Conservation (phyloP, 2,888 invertebrate genomes). For the Oscheius sp. region DNA sequence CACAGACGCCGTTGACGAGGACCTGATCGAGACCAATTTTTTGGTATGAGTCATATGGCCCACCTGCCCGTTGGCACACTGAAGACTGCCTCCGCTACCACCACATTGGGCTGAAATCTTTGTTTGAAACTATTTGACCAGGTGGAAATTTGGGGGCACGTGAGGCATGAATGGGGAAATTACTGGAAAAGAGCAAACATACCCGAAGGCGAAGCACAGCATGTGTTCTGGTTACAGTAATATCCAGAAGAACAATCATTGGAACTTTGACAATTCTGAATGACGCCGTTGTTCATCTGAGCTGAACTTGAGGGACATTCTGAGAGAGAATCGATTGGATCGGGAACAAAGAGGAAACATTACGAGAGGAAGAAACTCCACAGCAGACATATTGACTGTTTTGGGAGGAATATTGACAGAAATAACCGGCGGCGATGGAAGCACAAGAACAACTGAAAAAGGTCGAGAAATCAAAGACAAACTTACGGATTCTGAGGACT, state of each 20-base stretch:
- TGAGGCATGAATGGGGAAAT: no score
- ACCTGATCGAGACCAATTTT: slow-evolving; percentile 12
- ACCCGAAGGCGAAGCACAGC: slow-evolving; percentile 19
- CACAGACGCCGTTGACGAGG: slow-evolving; percentile 22
- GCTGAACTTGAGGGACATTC: slow-evolving; percentile 27
- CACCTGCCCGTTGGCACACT: slow-evolving; percentile 24
- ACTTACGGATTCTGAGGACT: slow-evolving; percentile 9
- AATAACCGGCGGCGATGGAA: slow-evolving; percentile 11
- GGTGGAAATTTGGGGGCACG: background rate
- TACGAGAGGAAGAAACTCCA: slow-evolving; percentile 15
- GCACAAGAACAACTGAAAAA: slow-evolving; percentile 28
- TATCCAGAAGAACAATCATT: slow-evolving; percentile 3
- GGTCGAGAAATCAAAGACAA: background rate
- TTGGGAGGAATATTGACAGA: slow-evolving; percentile 32
- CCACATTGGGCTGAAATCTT: slow-evolving; percentile 30
- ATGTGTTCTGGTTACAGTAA: slow-evolving; percentile 10
- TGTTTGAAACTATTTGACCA: slow-evolving; percentile 24
- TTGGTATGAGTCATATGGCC: background rate
- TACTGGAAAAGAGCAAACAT: background rate
- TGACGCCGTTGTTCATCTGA: background rate
- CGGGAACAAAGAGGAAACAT: background rate
- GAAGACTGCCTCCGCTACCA: background rate
- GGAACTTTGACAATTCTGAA: background rate
- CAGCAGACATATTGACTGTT: slow-evolving; percentile 31
- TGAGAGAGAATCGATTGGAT: background rate